These are phyloP conservation scores for Cyanoderma ruficeps DNA, from an alignment of 2,113 vertebrate species.

Conservation along the genomic window DNA sequence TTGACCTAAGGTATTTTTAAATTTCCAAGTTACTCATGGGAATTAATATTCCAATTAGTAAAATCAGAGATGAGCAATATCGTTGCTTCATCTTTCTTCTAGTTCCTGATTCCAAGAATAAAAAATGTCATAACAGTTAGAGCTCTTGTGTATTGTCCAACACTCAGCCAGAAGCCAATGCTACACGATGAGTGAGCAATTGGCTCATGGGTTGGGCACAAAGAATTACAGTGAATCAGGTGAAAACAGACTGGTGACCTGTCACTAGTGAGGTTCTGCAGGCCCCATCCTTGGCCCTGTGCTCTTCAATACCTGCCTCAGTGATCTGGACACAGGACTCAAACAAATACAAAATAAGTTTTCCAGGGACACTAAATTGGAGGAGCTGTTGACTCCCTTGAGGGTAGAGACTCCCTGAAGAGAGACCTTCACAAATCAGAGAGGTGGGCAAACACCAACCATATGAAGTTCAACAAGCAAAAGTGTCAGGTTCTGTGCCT, in stretches of 20 bases:
- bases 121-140: background rate
- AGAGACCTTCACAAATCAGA: background rate
- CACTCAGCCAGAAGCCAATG: background rate
- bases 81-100: background rate
- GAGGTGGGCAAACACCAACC: background rate
- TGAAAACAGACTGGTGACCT: no score
- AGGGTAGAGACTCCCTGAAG: background rate
- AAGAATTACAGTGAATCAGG: background rate
- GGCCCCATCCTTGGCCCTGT: background rate
- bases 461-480: background rate
- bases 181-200: fast-evolving
- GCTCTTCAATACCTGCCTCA: background rate
- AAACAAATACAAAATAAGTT: fast-evolving
- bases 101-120: background rate
- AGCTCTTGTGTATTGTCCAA: background rate
- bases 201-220: background rate
- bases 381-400: background rate
- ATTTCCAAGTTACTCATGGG: background rate
- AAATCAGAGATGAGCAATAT: background rate
- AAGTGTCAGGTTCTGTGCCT: fast-evolving
- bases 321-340: fast-evolving
- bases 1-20: background rate
- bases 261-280: background rate
- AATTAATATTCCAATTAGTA: background rate
- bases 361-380: fast-evolving